phyloP scores from a whole-genome alignment of 2,113 vertebrate genomes.

The Rutilus rutilus region DNA sequence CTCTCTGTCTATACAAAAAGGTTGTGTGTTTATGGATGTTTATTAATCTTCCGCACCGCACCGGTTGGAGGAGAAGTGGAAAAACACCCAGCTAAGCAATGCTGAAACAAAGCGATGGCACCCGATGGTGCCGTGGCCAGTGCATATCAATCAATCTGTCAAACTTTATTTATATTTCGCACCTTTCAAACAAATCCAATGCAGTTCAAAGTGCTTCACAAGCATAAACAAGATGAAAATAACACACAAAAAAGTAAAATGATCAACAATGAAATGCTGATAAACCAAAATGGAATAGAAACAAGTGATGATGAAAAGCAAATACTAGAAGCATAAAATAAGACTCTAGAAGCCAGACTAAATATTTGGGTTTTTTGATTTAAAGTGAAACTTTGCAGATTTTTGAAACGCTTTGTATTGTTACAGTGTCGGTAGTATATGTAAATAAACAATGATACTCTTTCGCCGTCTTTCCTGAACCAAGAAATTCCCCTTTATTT shows the following conservation, averaged over 20 bases:
- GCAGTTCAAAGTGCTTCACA: background rate
- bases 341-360: background rate
- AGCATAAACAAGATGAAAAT: background rate
- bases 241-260: background rate
- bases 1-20: slow-evolving; percentile 36
- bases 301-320: background rate
- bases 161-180: background rate
- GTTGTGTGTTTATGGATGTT: background rate
- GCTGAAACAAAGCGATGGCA: background rate
- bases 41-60: slow-evolving; percentile 44
- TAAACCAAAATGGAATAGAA: background rate
- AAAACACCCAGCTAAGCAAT: background rate
- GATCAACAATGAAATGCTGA: background rate
- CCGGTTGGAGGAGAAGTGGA: slow-evolving; percentile 26
- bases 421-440: too few relatives aligned
- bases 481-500: too few relatives aligned
- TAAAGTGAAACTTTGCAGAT: too few relatives aligned
- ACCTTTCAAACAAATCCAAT: background rate
- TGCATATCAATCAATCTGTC: background rate
- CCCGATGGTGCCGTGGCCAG: too few relatives aligned
- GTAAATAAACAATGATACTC: too few relatives aligned
- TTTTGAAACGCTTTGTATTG: too few relatives aligned
- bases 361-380: background rate
- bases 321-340: background rate
- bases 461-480: too few relatives aligned